Conservation (phyloP, 2,888 invertebrate genomes). For the Tetropium fuscum region DNA sequence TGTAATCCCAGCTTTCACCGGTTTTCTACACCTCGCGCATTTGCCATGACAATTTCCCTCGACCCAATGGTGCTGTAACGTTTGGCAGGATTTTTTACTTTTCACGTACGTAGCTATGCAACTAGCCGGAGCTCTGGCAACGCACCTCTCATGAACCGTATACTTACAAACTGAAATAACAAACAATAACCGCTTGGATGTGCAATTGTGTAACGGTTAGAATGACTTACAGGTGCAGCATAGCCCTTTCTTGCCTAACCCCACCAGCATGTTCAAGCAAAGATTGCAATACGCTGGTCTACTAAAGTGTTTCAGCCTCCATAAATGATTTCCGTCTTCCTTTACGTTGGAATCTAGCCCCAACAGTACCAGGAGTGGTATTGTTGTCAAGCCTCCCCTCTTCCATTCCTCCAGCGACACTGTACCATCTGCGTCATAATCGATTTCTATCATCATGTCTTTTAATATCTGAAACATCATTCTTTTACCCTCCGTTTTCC, state of each 20-base stretch:
- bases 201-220: neutral
- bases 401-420: conserved; percentile 99
- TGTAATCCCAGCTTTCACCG: conserved; percentile 94
- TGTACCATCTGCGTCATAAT: conserved; percentile 97
- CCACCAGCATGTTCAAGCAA: conserved; percentile 94
- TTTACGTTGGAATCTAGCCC: conserved; percentile 93
- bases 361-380: conserved; percentile 92
- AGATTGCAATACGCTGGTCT: conserved; percentile 97
- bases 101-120: conserved; percentile 98
- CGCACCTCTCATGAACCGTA: conserved; percentile 97
- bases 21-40: conserved; percentile 94
- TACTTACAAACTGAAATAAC: conserved; percentile 91
- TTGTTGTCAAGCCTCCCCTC: conserved; percentile 95
- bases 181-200: too few species aligned
- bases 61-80: conserved; percentile 96
- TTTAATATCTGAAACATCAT: conserved; percentile 91
- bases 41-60: conserved; percentile 97
- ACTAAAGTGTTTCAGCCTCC: conserved; percentile 96
- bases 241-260: conserved; percentile 95
- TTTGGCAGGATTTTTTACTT: conserved; percentile 84
- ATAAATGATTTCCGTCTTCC: conserved; percentile 96
- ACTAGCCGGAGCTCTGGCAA: conserved; percentile 93
- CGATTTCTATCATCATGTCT: conserved; percentile 99
- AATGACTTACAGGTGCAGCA: conserved; percentile 92
- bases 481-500: too few species aligned